Evolutionary conservation across 1,140 invertebrate genomes (phyloP).

Genomic region (Aphis craccivora): DNA sequence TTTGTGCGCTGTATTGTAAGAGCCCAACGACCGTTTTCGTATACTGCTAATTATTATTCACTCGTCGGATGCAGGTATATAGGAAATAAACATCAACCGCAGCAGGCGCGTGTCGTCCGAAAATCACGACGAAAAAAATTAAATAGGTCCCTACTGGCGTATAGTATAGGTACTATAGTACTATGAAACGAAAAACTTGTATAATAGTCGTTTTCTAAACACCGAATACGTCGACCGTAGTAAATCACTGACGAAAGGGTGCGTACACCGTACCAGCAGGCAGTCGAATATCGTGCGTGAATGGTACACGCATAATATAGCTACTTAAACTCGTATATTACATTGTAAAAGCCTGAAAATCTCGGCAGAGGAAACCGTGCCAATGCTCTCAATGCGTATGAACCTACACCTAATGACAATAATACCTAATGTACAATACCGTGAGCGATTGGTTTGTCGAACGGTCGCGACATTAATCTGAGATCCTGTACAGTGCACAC

Average conservation of each 20-base stretch:
- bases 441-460: neutral
- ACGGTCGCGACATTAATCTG: neutral
- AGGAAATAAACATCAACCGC: neutral
- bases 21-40: neutral
- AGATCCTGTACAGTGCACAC: neutral
- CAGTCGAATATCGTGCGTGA: neutral
- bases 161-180: neutral
- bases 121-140: neutral
- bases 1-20: neutral
- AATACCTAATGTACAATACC: neutral
- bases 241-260: neutral
- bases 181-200: too few relatives aligned
- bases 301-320: too few relatives aligned
- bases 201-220: neutral
- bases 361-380: neutral
- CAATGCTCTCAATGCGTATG: neutral
- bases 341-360: neutral
- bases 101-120: neutral
- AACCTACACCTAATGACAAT: neutral
- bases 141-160: neutral
- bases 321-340: conserved; percentile 7
- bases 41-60: neutral
- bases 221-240: neutral
- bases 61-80: neutral
- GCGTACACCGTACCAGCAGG: neutral